These are phyloP conservation scores for Drosophila persimilis DNA, from an alignment of 1,140 invertebrate genomes.

Conservation along the genomic window DNA sequence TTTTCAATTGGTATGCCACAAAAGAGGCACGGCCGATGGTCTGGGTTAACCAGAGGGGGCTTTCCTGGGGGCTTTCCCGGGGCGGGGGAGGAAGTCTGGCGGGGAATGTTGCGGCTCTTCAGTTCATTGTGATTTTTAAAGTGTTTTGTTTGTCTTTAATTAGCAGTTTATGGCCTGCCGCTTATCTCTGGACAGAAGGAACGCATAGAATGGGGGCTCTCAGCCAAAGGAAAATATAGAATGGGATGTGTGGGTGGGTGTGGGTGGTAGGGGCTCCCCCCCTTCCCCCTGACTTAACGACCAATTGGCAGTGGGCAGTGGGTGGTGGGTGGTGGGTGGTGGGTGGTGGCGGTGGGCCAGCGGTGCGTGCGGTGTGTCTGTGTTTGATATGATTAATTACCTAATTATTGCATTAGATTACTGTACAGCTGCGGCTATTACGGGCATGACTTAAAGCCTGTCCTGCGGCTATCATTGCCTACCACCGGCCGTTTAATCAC, in stretches of 20 bases:
- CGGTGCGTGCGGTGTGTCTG: slow-evolving; percentile 25
- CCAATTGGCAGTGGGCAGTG: slow-evolving; percentile 14
- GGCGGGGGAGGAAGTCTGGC: no score
- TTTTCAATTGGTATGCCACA: slow-evolving; percentile 48
- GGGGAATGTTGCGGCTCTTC: background rate
- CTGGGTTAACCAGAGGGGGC: no score
- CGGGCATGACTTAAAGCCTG: slow-evolving; percentile 31
- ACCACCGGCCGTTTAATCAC: slow-evolving; percentile 51
- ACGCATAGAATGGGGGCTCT: no score
- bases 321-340: slow-evolving; percentile 6
- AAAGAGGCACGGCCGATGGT: background rate
- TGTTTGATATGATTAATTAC: slow-evolving; percentile 69
- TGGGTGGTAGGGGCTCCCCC: background rate
- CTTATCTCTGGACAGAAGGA: background rate
- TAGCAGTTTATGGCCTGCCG: slow-evolving; percentile 50
- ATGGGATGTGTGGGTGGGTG: slow-evolving; percentile 2
- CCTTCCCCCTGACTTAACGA: slow-evolving; percentile 52
- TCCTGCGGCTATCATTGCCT: slow-evolving; percentile 37
- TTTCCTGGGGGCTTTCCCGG: no score
- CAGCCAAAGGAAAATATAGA: no score
- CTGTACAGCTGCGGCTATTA: slow-evolving; percentile 48
- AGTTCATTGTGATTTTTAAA: slow-evolving; percentile 53
- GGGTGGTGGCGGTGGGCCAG: slow-evolving; percentile 1
- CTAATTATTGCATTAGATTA: slow-evolving; percentile 74
- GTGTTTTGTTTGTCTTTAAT: slow-evolving; percentile 76